phyloP scores from a whole-genome alignment of 2,888 invertebrate species.

The Listrodromus nycthemerus region DNA sequence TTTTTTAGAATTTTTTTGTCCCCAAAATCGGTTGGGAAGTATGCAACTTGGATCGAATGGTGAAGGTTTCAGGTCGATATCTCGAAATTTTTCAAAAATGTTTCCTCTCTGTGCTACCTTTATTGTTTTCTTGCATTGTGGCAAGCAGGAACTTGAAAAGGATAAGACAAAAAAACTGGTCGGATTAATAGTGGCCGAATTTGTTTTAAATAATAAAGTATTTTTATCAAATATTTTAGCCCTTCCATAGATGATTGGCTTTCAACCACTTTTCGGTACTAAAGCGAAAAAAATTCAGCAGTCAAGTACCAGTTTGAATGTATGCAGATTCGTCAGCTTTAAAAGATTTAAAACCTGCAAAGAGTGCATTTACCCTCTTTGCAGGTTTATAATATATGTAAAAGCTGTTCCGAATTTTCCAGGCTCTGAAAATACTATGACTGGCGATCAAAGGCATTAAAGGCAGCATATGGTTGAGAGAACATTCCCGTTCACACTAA shows the following conservation, averaged over 20 bases:
- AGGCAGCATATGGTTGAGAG: neutral
- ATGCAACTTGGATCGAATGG: too few relatives aligned
- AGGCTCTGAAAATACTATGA: conserved; percentile 36
- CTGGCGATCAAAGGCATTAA: conserved; percentile 52
- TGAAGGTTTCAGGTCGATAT: too few relatives aligned
- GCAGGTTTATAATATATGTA: neutral
- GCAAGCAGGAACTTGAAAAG: neutral
- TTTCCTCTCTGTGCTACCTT: neutral
- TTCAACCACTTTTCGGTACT: neutral
- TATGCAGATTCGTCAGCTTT: neutral
- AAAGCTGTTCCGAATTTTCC: conserved; percentile 20
- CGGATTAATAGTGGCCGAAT: neutral
- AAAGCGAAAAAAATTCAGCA: too few relatives aligned
- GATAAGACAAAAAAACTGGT: neutral
- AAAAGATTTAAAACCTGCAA: neutral
- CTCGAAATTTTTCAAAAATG: too few relatives aligned
- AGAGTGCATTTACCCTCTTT: too few relatives aligned
- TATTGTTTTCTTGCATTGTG: conserved; percentile 11
- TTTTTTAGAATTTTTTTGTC: too few relatives aligned
- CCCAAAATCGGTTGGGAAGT: too few relatives aligned
- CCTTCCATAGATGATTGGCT: neutral
- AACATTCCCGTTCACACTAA: conserved; percentile 36
- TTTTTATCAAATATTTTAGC: neutral
- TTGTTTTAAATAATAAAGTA: too few relatives aligned
- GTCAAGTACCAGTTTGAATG: neutral